Conservation (phyloP, 1,140 invertebrate genomes). For the Leptinotarsa texana region DNA sequence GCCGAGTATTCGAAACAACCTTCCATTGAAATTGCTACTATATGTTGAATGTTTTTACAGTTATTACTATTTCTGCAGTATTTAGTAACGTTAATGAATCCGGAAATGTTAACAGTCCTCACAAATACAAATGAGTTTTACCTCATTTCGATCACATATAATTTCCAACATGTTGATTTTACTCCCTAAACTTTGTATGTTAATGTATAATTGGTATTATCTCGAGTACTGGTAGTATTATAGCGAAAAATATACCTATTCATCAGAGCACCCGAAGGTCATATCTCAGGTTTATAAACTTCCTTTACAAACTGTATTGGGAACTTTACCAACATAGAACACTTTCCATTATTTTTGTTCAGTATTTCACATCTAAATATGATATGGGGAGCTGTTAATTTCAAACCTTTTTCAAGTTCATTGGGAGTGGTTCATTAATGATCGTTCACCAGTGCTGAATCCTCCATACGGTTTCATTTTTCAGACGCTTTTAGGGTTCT, state of each 20-base stretch:
- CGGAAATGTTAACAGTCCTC: background rate
- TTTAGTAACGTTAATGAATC: background rate
- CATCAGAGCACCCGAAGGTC: background rate
- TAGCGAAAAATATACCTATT: background rate
- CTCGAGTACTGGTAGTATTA: background rate
- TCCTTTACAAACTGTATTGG: background rate
- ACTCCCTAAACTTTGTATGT: background rate
- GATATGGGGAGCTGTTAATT: background rate
- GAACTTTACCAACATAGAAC: background rate
- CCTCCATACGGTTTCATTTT: too few relatives aligned
- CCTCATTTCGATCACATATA: background rate
- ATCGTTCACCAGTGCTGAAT: too few relatives aligned
- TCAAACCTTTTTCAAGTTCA: too few relatives aligned
- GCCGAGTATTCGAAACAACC: background rate
- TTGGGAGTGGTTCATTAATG: too few relatives aligned
- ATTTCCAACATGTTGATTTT: too few relatives aligned
- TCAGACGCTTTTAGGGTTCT: too few relatives aligned
- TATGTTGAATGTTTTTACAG: too few relatives aligned
- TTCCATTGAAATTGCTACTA: background rate
- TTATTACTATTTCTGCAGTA: background rate
- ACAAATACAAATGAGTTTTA: background rate
- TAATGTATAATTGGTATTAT: background rate
- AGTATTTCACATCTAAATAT: background rate
- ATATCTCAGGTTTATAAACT: background rate
- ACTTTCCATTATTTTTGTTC: background rate